These are phyloP conservation scores for Sapayoa aenigma DNA, from an alignment of 2,113 vertebrate genomes.

Conservation along the genomic window DNA sequence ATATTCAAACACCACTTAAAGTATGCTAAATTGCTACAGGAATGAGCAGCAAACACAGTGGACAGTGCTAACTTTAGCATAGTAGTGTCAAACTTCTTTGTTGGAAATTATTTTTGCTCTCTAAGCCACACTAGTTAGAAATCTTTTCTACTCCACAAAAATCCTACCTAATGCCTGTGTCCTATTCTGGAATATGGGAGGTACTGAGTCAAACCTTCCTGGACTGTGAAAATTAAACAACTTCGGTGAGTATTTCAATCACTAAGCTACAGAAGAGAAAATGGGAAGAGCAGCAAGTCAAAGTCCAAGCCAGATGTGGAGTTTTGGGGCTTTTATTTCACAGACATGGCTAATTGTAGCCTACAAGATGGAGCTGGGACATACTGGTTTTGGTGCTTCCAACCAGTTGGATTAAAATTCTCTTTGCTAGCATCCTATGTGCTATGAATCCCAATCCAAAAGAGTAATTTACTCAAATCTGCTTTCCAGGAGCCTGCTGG, in stretches of 20 bases:
- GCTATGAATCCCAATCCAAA: neutral
- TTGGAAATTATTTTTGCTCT: neutral
- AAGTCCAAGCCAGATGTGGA: neutral
- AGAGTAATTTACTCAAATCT: neutral
- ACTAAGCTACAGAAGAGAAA: neutral
- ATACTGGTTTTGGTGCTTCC: neutral
- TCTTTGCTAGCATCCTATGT: neutral
- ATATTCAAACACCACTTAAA: neutral
- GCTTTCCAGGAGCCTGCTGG: neutral
- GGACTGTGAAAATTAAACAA: neutral
- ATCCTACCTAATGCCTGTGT: fast-evolving
- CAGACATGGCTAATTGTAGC: neutral
- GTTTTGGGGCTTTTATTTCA: neutral
- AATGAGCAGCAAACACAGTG: neutral
- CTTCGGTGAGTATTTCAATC: neutral
- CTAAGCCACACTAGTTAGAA: neutral
- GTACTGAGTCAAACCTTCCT: neutral
- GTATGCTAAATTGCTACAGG: neutral
- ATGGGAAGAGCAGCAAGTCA: neutral
- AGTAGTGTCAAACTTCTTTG: neutral
- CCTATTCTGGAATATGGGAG: neutral
- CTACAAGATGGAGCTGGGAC: neutral
- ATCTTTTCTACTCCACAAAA: neutral
- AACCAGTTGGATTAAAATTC: neutral
- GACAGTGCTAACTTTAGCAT: neutral